Evolutionary conservation across 1,140 invertebrate species (phyloP), one percentile per base, ranked within the genome.

Genomic region (Mylabris phalerata): DNA sequence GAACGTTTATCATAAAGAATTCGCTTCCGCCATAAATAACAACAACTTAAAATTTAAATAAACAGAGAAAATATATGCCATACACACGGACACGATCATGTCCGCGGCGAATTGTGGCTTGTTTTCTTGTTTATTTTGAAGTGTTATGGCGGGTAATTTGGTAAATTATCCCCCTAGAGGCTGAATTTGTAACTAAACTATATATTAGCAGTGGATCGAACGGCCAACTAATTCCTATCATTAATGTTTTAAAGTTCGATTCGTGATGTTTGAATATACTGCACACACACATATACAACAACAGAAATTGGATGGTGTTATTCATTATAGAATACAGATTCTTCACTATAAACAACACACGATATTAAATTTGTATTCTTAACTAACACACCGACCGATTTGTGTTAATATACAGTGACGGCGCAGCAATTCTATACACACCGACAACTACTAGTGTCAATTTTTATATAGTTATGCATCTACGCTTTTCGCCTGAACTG

Each of bases 261-360:
- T 71, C 72, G 72, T 73, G 72, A 72, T 73, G 70, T 73, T 73
- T 73, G 72, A 68, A 73, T 73, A 73, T 71, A 69, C 69, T 72
- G 19, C 19, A 19, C 19, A 19, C 19, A 19, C 19, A 19, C 19
- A 19, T 19, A 19, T 19, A 32, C 32, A 32, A 7, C 32, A 32
- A 32, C 4, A 32, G 71, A 73, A 65, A 65, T 62, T 10, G 61
- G 62, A 69, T 58, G 69, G 66, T 48, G 43, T 62, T 48, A 62
- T 11, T 59, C 50, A 52, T 9, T 38, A 39, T 19, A 10, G 25
- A 11, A 38, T 38, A 32, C 32, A 5, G 32, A 32, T 19, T 19
- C 19, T 19, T 19, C 19, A 19, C 19, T 19, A 19, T 19, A 19
- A 19, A 19, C 19, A 19, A 19, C 19, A 19, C 19, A 19, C 19